Evolutionary conservation across 1,140 invertebrate species (phyloP), one percentile per base, ranked within the genome.

Genomic region (Drosophila suzukii): DNA sequence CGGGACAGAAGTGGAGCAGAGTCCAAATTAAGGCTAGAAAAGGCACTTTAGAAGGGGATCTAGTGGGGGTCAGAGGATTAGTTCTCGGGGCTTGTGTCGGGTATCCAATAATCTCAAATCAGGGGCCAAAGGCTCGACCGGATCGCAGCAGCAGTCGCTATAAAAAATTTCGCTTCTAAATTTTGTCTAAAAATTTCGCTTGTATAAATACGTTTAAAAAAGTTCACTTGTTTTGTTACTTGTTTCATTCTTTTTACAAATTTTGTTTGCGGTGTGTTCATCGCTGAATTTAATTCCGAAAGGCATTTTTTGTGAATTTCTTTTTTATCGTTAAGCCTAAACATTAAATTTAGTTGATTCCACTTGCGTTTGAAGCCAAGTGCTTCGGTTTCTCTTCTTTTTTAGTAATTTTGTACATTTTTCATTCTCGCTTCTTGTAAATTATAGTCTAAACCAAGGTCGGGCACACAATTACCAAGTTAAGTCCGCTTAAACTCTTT

Each of bases 261-360:
- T 84, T 84, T 78, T 73, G 61, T 62, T 68, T 75, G 63, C 63
- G 63, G 34, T 63, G 78, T 54, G 51, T 84, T 73, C 53, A 71
- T 80, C 66, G 78, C 73, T 90, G 85, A 91, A 91, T 92, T 92
- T 89, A 78, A 92, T 92, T 92, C 91, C 91, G 78, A 92, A 92
- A 92, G 90, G 90, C 91, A 92, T 90, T 92, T 90, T 84, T 90
- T 91, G 79, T 90, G 78, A 83, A 75, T 85, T 59, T 77, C 61
- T 55, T 47, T 75, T 68, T 54, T 65, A 51, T 63, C 36, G 61
- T 66, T 65, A 78, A 85, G 78, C 82, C 90, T 91, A 91, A 91
- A 91, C 62, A 59, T 91, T 90, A 82, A 81, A 78, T 91, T 91
- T 90, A 86, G 82, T 90, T 85, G 83, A 63, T 88, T 84, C 67